These are phyloP conservation scores for Heterodera carotae DNA, from an alignment of 1,140 invertebrate species.

Conservation along the genomic window DNA sequence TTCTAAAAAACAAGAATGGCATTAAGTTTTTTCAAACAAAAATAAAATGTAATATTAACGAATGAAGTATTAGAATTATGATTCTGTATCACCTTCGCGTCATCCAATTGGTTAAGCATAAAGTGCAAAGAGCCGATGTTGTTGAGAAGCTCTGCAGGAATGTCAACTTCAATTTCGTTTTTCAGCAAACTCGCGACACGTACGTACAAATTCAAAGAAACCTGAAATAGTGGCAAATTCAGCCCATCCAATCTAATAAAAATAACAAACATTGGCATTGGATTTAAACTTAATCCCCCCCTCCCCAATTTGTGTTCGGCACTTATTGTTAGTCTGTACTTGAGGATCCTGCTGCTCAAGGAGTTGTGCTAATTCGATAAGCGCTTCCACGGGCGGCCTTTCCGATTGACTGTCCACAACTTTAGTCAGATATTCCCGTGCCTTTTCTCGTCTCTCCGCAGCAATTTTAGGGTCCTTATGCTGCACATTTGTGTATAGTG, in stretches of 20 bases:
- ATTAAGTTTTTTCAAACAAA: no score
- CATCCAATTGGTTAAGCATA: conserved; percentile 67
- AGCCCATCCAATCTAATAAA: no score
- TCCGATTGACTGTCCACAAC: conserved; percentile 95
- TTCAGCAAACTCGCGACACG: conserved; percentile 88
- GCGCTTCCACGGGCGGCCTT: conserved; percentile 85
- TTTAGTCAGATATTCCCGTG: conserved; percentile 68
- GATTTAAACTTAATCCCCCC: neutral
- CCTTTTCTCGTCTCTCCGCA: conserved; percentile 79
- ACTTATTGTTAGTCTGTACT: conserved; percentile 1
- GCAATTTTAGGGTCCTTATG: conserved; percentile 69
- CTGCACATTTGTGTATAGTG: conserved; percentile 79
- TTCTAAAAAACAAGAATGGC: conserved; percentile 30
- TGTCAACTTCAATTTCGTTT: conserved; percentile 88
- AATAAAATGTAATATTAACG: no score
- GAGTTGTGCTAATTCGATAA: conserved; percentile 98
- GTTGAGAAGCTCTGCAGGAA: conserved; percentile 95
- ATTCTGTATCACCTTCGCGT: conserved; percentile 66
- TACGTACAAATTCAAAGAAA: conserved; percentile 83
- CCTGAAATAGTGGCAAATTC: conserved; percentile 59
- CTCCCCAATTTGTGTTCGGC: neutral
- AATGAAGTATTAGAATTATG: no score
- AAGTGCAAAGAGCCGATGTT: conserved; percentile 95
- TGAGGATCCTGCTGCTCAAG: conserved; percentile 67
- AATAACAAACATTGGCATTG: no score